Conservation (phyloP, 2,888 invertebrate species). For the Drosophila anomelani region DNA sequence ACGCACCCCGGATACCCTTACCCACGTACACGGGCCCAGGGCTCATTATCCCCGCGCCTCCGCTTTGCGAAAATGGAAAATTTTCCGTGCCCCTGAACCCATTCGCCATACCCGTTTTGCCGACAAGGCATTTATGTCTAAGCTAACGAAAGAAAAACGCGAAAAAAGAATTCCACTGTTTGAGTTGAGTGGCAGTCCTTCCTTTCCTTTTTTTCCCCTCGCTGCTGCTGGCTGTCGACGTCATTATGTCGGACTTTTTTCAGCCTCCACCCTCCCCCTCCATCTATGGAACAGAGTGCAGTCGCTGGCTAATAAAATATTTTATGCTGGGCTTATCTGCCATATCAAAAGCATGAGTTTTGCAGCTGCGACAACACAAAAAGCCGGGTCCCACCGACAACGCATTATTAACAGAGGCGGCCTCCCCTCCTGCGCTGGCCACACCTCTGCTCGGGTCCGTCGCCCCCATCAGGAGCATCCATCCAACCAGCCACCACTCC, state of each 20-base stretch:
- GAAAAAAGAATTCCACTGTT: constrained; percentile 40
- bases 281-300: constrained; percentile 33
- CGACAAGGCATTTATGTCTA: constrained; percentile 26
- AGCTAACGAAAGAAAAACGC: constrained; percentile 43
- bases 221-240: constrained; percentile 39
- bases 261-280: background rate
- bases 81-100: constrained; percentile 20
- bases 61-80: constrained; percentile 23
- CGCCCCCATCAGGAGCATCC: constrained; percentile 7
- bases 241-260: constrained; percentile 54
- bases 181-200: constrained; percentile 53
- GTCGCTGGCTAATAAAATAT: constrained; percentile 74
- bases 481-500: background rate
- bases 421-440: background rate
- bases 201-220: background rate
- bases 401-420: constrained; percentile 70
- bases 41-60: constrained; percentile 28
- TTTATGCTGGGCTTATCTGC: constrained; percentile 75
- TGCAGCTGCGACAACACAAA: constrained; percentile 67
- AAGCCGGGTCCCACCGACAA: constrained; percentile 54
- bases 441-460: constrained; percentile 19
- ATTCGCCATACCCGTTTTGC: constrained; percentile 25
- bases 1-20: constrained; percentile 38
- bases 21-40: background rate
- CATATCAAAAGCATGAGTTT: constrained; percentile 68